Base-by-base conservation (phyloP, 2,797 vertebrate species). In the Crocidura indochinensis region DNA sequence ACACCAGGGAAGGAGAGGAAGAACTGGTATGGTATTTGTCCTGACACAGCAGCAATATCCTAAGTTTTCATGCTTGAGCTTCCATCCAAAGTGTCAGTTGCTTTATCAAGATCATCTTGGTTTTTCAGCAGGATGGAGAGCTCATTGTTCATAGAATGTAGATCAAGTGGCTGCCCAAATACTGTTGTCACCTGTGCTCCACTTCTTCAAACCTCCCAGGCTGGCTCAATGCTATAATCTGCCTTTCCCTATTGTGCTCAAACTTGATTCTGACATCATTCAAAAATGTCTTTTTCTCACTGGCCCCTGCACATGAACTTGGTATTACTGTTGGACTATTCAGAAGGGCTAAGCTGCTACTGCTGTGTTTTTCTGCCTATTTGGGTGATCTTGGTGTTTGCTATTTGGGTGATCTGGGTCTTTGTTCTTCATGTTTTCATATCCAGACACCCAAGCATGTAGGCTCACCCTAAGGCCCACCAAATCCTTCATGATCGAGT, bases 401-500 rank as follows among this genome's bases (percentile, higher is more conserved):
- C 38, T 38, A 38, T 38, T 38, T 38, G 38, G 38, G 38, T 38
- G 38, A 38, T 38, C 38, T 0, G 97, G 60, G 68, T 98, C 98
- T 96, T 99, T 99, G n/a, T 96, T 98, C 97, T 99, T 99, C 96
- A 98, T 97, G 86, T 98, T 98, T 90, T 99, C 99, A n/a, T 98
- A 99, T 0, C 98, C 97, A 78, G 98, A 88, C 38, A 38, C 38
- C 6, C 99, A 98, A 97, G 99, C 98, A 51, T 99, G 98, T 84
- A 99, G 98, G 91, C 98, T 98, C 99, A 99, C 99, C 97, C 99
- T 98, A 84, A 99, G 98, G 9, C 99, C 99, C 85, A 99, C 99
- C 98, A 99, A 98, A 98, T 99, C 99, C 98, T 99, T 99, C 99
- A 99, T 99, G 97, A 99, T 99, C 68, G 99, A 99, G 97, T 99